Evolutionary conservation across 2,797 vertebrate genomes (phyloP).

Genomic region (Argya squamiceps): DNA sequence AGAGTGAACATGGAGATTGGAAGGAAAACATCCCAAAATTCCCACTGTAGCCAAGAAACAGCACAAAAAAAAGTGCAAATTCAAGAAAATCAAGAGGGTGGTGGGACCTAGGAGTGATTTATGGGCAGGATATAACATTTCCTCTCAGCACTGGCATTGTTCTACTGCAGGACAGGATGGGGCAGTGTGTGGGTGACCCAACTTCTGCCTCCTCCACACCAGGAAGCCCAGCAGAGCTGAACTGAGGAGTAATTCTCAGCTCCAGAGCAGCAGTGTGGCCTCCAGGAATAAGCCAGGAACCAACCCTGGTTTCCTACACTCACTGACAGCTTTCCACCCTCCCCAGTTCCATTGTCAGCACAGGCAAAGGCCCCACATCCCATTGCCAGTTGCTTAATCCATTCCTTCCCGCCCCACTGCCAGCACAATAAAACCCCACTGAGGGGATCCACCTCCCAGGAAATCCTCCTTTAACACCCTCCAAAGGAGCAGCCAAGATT

Average conservation of each 20-base stretch:
- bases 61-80: too few relatives aligned
- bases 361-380: slow-evolving; percentile 1
- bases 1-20: too few relatives aligned
- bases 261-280: background rate
- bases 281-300: background rate
- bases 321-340: background rate
- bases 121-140: background rate
- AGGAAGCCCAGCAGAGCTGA: background rate
- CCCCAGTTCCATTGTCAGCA: background rate
- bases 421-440: slow-evolving; percentile 14
- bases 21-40: too few relatives aligned
- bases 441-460: slow-evolving; percentile 49
- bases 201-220: background rate
- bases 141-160: background rate
- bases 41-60: too few relatives aligned
- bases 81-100: background rate
- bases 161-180: background rate
- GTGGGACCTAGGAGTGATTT: background rate
- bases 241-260: background rate
- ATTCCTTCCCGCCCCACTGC: slow-evolving; percentile 33
- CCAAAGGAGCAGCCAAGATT: slow-evolving; percentile 53
- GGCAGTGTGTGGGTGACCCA: background rate
- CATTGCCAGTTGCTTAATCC: slow-evolving; percentile 25
- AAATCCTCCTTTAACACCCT: slow-evolving; percentile 55
- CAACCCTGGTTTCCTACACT: background rate